Percentiles rank a stretch among this genome's conserved stretches.
Conservation (phyloP, 1,140 invertebrate species). For the Palaemon carinicauda region DNA sequence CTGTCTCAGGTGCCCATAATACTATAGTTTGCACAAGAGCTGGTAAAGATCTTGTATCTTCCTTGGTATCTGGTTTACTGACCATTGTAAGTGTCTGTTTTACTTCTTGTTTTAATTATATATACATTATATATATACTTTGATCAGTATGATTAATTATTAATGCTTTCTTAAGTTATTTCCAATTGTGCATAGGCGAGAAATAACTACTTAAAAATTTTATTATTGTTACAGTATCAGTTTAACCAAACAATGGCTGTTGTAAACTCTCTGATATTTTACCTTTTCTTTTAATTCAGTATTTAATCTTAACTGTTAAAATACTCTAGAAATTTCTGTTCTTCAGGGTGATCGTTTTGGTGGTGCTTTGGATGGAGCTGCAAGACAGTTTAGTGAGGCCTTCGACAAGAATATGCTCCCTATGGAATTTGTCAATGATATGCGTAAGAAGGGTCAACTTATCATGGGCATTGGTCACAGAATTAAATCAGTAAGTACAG, state of each 20-base stretch:
- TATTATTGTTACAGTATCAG: neutral
- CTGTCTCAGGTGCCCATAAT: conserved; percentile 98
- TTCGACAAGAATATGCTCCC: conserved; percentile 93
- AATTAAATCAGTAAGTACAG: conserved; percentile 84
- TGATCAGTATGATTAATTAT: no score
- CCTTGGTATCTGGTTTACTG: conserved; percentile 92
- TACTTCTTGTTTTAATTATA: neutral
- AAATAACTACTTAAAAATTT: neutral
- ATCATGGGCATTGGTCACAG: conserved; percentile 99
- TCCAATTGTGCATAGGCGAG: neutral
- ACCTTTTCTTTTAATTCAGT: neutral
- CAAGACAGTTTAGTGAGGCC: conserved; percentile 94
- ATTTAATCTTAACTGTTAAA: neutral
- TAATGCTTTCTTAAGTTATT: no score
- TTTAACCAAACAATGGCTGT: neutral
- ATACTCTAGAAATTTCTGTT: neutral
- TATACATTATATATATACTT: no score
- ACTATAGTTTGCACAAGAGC: conserved; percentile 99
- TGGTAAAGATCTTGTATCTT: conserved; percentile 98
- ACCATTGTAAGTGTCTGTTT: conserved; percentile 85
- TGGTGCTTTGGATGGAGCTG: conserved; percentile 96
- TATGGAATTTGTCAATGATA: conserved; percentile 98
- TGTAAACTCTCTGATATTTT: neutral
- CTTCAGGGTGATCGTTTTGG: conserved; percentile 95
- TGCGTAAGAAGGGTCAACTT: conserved; percentile 94